Evolutionary conservation across 2,888 invertebrate genomes (phyloP), one percentile per base, ranked within the genome.

Genomic region (Tineola bisselliella): DNA sequence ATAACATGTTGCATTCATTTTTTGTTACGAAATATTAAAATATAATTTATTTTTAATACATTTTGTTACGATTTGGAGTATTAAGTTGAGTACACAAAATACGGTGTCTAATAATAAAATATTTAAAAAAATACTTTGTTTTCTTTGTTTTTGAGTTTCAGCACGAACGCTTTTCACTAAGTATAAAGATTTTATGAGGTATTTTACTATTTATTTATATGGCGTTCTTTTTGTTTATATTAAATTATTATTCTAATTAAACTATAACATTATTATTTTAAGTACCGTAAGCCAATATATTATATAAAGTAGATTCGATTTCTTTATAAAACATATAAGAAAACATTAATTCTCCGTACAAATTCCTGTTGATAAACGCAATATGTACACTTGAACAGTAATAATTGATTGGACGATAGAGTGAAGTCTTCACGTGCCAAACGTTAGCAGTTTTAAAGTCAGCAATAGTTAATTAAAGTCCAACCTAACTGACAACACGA

Each of bases 21-120:
- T 38, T 38, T 12, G 38, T 38, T 38, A 38, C 10, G 38, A 38
- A 38, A 12, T 38, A n/a, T 38, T 38, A 38, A 38, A 17, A 48
- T 5, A 48, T 15, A 17, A 48, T 13, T 44, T 44, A 31, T 44
- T 10, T 44, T 44, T 44, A n/a, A 44, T 70, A 72, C 86, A 86
- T 87, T 87, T 87, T 87, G 86, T 87, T 87, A 84, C 86, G 84
- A 84, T 82, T 79, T 81, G 84, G 81, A 77, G 75, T 82, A 76
- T 75, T 77, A 76, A 75, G 77, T 79, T 79, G 78, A 83, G 72
- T 81, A 76, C 80, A 81, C 84, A 80, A 78, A 75, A 77, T 80
- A 82, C 78, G 77, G 78, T 84, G 86, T 87, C 83, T 70, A 84
- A 84, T 64, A 64, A 63, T 87, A 87, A 61, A 48, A 48, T 15